These are phyloP conservation scores for Adelosebastes latens DNA, from an alignment of 2,797 vertebrate species.

Conservation along the genomic window DNA sequence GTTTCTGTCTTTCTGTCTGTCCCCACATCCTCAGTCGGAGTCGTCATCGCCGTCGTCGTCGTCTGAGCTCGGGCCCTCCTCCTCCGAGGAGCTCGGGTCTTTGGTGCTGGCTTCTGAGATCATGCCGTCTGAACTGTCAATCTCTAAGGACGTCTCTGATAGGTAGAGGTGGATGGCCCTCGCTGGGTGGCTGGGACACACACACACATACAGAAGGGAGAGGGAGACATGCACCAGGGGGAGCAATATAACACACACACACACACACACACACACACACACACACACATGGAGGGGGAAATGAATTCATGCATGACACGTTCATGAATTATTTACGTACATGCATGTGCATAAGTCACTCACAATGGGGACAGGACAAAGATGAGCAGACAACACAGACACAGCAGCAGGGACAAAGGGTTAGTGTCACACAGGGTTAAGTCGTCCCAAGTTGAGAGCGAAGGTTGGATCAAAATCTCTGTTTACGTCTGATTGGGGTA, in stretches of 20 bases:
- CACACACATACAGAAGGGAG: slow-evolving; percentile 15
- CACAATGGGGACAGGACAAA: slow-evolving; percentile 18
- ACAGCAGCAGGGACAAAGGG: slow-evolving; percentile 44
- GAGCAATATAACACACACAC: slow-evolving; percentile 3
- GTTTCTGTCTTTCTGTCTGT: slow-evolving; percentile 8
- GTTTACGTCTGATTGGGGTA: slow-evolving; percentile 8
- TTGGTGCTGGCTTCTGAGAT: slow-evolving; percentile 74
- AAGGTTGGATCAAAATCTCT: slow-evolving; percentile 7
- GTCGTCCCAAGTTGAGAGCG: slow-evolving; percentile 9
- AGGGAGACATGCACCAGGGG: slow-evolving; percentile 36
- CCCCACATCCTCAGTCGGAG: slow-evolving; percentile 59
- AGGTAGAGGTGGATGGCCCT: slow-evolving; percentile 69
- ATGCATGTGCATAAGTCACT: slow-evolving; percentile 30
- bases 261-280: slow-evolving; percentile 17
- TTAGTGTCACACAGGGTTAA: slow-evolving; percentile 45
- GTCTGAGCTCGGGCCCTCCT: slow-evolving; percentile 56
- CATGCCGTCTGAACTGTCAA: slow-evolving; percentile 78
- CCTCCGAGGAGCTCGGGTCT: slow-evolving; percentile 65
- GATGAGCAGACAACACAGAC: slow-evolving; percentile 45
- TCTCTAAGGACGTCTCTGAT: slow-evolving; percentile 66
- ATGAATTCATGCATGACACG: slow-evolving; percentile 46
- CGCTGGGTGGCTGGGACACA: slow-evolving; percentile 69
- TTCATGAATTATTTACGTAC: slow-evolving; percentile 45
- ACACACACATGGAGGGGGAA: background rate
- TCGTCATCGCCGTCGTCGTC: slow-evolving; percentile 15